These are phyloP conservation scores for Leistus spinibarbis DNA, from an alignment of 2,888 invertebrate genomes.

Conservation along the genomic window DNA sequence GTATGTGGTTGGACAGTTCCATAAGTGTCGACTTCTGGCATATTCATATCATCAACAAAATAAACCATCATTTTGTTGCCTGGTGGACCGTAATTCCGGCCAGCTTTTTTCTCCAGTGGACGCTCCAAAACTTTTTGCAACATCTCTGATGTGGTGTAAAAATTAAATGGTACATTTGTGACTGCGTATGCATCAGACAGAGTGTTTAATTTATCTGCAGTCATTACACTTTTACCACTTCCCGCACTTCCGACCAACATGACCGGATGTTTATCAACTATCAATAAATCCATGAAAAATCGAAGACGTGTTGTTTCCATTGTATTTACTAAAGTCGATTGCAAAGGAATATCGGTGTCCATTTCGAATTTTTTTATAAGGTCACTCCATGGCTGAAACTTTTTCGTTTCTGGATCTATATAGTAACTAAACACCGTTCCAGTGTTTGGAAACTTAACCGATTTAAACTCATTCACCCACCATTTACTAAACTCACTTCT, in stretches of 20 bases:
- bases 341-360: constrained; percentile 86
- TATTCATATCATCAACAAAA: constrained; percentile 95
- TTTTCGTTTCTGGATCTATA: constrained; percentile 85
- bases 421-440: constrained; percentile 89
- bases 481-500: constrained; percentile 94
- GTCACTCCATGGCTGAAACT: constrained; percentile 87
- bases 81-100: constrained; percentile 90
- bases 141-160: constrained; percentile 93
- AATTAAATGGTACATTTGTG: constrained; percentile 92
- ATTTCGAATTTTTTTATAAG: constrained; percentile 78
- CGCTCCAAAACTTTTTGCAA: constrained; percentile 87
- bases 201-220: constrained; percentile 78
- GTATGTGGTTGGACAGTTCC: constrained; percentile 96
- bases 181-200: constrained; percentile 80
- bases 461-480: constrained; percentile 92
- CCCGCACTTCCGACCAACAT: constrained; percentile 92
- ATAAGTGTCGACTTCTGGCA: constrained; percentile 95
- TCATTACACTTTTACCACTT: constrained; percentile 91
- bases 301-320: constrained; percentile 81
- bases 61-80: constrained; percentile 92
- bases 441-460: constrained; percentile 82
- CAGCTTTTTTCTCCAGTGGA: constrained; percentile 93
- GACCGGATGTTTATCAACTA: constrained; percentile 78
- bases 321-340: constrained; percentile 78
- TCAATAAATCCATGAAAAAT: constrained; percentile 86